phyloP scores from a whole-genome alignment of 2,797 vertebrate species.

The Aplochiton taeniatus region DNA sequence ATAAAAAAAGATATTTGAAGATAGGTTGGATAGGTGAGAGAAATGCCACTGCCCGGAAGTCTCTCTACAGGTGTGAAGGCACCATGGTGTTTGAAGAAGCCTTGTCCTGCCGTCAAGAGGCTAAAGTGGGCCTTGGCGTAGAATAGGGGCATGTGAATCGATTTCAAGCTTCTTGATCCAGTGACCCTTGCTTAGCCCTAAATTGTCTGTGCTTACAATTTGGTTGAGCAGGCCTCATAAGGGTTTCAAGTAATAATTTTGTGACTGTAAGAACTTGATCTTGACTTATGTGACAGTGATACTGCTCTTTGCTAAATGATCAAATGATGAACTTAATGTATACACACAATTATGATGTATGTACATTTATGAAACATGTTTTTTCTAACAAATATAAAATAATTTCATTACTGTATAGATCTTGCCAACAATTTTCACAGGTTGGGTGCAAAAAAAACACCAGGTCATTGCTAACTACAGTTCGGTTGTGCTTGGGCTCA shows the following conservation, averaged over 20 bases:
- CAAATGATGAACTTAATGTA: too few species aligned
- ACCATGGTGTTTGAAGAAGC: constrained; percentile 33
- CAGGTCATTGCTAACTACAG: too few species aligned
- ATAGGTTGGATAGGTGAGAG: constrained; percentile 21
- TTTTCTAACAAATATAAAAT: too few species aligned
- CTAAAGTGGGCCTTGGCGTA: constrained; percentile 52
- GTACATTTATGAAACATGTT: too few species aligned
- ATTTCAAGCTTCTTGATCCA: constrained; percentile 77
- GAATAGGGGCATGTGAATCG: constrained; percentile 42
- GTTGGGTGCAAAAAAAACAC: too few species aligned
- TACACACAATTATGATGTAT: too few species aligned
- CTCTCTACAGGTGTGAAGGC: constrained; percentile 46
- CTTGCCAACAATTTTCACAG: too few species aligned
- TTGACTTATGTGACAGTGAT: too few species aligned
- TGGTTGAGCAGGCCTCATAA: not conserved
- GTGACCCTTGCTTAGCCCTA: constrained; percentile 45
- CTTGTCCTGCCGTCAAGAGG: constrained; percentile 56
- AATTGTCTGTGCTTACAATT: too few species aligned
- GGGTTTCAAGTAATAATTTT: not conserved
- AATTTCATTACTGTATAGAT: too few species aligned
- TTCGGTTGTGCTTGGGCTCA: too few species aligned
- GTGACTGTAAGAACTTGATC: not conserved
- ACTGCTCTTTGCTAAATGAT: too few species aligned
- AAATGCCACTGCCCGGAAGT: constrained; percentile 29
- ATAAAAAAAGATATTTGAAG: constrained; percentile 30